Percentiles rank a stretch among this genome's conserved stretches.
phyloP scores from a whole-genome alignment of 2,797 vertebrate species.

The Nasua narica region DNA sequence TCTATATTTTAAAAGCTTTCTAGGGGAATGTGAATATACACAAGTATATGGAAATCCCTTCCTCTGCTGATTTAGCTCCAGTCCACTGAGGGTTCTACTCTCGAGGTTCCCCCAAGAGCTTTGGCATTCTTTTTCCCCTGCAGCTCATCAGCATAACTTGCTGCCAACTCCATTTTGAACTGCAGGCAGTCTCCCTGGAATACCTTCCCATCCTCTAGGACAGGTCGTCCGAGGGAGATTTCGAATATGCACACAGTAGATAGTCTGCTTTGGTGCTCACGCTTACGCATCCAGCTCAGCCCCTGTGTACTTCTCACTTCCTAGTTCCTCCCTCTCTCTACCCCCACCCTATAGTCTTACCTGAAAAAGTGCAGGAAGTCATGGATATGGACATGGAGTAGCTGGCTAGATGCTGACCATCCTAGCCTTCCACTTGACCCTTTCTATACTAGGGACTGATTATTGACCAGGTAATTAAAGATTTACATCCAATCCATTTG shows the following conservation, averaged over 20 bases:
- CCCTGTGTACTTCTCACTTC: background rate
- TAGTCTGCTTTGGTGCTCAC: background rate
- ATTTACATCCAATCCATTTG: background rate
- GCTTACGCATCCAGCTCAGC: background rate
- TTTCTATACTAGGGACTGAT: background rate
- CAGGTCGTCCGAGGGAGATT: background rate
- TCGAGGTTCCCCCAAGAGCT: background rate
- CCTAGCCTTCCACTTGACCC: background rate
- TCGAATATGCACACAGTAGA: background rate
- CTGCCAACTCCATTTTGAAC: background rate
- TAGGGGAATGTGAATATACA: background rate
- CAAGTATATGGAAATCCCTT: background rate
- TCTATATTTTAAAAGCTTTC: background rate
- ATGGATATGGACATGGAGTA: background rate
- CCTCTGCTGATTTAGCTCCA: background rate
- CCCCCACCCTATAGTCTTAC: background rate
- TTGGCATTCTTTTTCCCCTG: background rate
- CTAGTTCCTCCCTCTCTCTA: background rate
- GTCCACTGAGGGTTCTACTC: background rate
- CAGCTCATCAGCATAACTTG: background rate
- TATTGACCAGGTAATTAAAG: background rate
- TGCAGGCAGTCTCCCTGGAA: background rate
- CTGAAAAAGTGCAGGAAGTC: background rate
- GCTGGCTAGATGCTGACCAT: background rate
- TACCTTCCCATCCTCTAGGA: background rate